Conservation (phyloP, 2,888 invertebrate genomes). For the Parthenolecanium corni region DNA sequence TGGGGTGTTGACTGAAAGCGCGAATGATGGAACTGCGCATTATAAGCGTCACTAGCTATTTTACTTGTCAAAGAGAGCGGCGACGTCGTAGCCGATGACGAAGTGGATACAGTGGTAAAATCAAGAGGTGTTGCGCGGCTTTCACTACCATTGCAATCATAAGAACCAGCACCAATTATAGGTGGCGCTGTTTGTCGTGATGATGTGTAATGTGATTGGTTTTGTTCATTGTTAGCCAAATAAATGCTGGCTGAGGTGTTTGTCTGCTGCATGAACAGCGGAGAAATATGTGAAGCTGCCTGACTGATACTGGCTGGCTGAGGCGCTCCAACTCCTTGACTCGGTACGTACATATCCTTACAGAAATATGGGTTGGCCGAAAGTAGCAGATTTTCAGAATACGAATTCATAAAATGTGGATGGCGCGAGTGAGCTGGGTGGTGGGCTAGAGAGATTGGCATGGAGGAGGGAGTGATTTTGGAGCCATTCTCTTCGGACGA, state of each 20-base stretch:
- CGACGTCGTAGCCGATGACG: neutral
- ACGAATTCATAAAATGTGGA: slow-evolving; percentile 17
- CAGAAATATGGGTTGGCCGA: slow-evolving; percentile 16
- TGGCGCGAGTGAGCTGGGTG: slow-evolving; percentile 10
- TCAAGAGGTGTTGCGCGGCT: too few relatives aligned
- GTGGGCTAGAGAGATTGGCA: slow-evolving; percentile 13
- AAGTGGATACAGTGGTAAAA: slow-evolving; percentile 8
- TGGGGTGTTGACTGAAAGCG: neutral
- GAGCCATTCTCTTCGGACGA: slow-evolving; percentile 1
- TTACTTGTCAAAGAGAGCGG: slow-evolving; percentile 6
- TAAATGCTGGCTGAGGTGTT: neutral
- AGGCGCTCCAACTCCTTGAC: neutral
- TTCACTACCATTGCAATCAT: neutral
- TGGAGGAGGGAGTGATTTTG: neutral
- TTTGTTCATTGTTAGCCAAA: neutral
- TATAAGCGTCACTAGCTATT: neutral
- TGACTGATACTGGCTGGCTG: neutral
- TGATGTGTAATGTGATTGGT: neutral
- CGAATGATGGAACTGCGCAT: neutral
- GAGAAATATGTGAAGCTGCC: neutral
- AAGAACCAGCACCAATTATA: neutral
- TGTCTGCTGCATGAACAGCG: slow-evolving; percentile 13
- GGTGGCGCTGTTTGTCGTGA: neutral
- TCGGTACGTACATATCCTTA: slow-evolving; percentile 20
- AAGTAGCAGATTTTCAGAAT: slow-evolving; percentile 6